These are phyloP conservation scores for Seriola quinqueradiata DNA, from an alignment of 2,113 vertebrate species.

Conservation along the genomic window DNA sequence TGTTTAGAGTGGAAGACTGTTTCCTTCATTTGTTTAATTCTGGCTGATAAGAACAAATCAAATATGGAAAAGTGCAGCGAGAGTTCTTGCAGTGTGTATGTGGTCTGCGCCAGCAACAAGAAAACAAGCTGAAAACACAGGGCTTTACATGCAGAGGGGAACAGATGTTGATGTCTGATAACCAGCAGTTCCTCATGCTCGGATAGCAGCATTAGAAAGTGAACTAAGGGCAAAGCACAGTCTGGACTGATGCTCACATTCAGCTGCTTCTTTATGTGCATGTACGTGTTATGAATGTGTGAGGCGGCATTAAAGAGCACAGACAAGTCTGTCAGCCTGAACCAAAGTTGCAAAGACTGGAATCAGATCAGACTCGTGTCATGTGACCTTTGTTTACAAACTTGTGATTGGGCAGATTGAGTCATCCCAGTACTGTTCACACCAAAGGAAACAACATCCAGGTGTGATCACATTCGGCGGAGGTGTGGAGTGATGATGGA, in stretches of 20 bases:
- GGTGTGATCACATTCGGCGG: constrained; percentile 25
- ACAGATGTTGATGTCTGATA: constrained; percentile 51
- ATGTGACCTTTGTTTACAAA: constrained; percentile 32
- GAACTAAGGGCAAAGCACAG: constrained; percentile 31
- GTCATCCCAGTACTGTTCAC: constrained; percentile 24
- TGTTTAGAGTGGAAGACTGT: background rate
- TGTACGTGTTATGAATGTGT: constrained; percentile 4
- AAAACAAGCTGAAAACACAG: background rate
- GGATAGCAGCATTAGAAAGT: constrained; percentile 20
- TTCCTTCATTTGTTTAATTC: background rate
- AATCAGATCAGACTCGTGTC: constrained; percentile 5
- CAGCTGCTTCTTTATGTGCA: constrained; percentile 33
- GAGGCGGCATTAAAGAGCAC: background rate
- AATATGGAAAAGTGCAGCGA: background rate
- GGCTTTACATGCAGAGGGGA: constrained; percentile 21
- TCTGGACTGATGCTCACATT: constrained; percentile 39
- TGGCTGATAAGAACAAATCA: background rate
- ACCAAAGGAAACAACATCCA: constrained; percentile 1
- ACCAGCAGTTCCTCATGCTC: constrained; percentile 33
- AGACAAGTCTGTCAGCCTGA: constrained; percentile 22
- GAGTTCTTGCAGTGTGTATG: background rate
- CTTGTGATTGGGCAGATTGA: background rate
- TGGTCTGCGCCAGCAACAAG: background rate
- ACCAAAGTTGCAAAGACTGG: background rate
- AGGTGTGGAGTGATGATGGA: constrained; percentile 28